Base-by-base conservation (phyloP, 2,888 invertebrate genomes). In the Megastigmus dorsalis region DNA sequence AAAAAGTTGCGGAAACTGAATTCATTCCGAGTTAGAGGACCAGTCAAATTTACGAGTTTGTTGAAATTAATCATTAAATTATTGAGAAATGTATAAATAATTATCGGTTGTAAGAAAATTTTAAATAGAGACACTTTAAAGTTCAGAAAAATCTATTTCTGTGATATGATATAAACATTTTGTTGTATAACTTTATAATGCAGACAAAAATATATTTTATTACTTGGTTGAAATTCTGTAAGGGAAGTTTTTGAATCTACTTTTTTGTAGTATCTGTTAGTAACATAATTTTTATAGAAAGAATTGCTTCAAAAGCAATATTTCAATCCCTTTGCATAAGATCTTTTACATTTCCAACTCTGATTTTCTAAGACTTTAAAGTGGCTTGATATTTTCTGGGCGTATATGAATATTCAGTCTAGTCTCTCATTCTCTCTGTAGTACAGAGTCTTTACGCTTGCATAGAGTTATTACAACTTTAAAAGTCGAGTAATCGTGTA, bases 391-490 rank as follows among this genome's bases (percentile, higher is more conserved):
- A 9, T 52, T 54, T 55, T 65, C 23, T 63, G 20, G 59, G 57
- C 33, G 15, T 52, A 68, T 9, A 59, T 54, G 28, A 57, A 59
- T 59, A 59, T 68, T 65, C 59, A 74, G 59, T 76, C 76, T 76
- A 78, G 76, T 76, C 78, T 78, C 68, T 69, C 18, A 72, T 66
- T 72, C 41, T 65, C 62, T 75, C 68, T 77, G 70, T 63, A 71
- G 62, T 23, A 65, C 74, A 75, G 73, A 70, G 65, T 43, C 59
- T 71, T 66, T 73, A 73, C 15, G 70, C 65, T 69, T 69, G 69
- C 54, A 65, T 62, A 72, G 54, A 50, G 13, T 75, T 75, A 67
- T 57, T 75, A 75, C 48, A 71, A 48, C 43, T 71, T 68, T 55
- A 55, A 71, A 73, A 67, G 45, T 75, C 38, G 38, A 57, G 59